phyloP scores from a whole-genome alignment of 2,888 invertebrate species.

The Dynastes tityus region DNA sequence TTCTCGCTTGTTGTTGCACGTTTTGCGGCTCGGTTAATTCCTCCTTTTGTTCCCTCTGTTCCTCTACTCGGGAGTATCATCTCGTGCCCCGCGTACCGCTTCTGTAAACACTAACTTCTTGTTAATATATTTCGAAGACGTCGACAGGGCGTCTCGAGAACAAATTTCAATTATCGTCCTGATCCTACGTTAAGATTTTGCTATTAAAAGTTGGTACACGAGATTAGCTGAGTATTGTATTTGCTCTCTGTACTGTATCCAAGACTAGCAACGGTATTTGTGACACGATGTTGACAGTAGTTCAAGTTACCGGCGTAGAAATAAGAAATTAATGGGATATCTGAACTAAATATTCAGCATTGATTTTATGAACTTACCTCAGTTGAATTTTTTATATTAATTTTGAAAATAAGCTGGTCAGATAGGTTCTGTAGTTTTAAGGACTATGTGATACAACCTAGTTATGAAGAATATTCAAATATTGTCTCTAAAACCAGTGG shows the following conservation, averaged over 20 bases:
- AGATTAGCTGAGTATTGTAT: slow-evolving; percentile 63
- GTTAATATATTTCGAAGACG: slow-evolving; percentile 57
- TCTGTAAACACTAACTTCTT: slow-evolving; percentile 57
- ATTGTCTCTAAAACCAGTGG: no score
- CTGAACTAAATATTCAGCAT: not conserved
- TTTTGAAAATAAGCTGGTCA: no score
- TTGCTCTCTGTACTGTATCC: slow-evolving; percentile 53
- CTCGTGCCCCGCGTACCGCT: slow-evolving; percentile 12
- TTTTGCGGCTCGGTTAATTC: slow-evolving; percentile 18
- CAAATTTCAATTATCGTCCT: slow-evolving; percentile 66
- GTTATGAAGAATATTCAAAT: no score
- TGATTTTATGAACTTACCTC: not conserved
- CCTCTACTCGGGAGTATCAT: not conserved
- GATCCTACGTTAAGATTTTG: slow-evolving; percentile 64
- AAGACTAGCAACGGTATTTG: not conserved
- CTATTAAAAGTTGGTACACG: slow-evolving; percentile 64
- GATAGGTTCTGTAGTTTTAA: no score
- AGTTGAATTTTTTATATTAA: no score
- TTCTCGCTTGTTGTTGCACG: slow-evolving; percentile 33
- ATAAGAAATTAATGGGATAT: not conserved
- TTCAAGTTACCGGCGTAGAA: not conserved
- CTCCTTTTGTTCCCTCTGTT: not conserved
- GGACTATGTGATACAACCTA: no score
- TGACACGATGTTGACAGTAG: not conserved
- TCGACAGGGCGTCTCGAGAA: slow-evolving; percentile 56